These are phyloP conservation scores for Druon quercuslanigerum DNA, from an alignment of 1,140 invertebrate species.

Conservation along the genomic window DNA sequence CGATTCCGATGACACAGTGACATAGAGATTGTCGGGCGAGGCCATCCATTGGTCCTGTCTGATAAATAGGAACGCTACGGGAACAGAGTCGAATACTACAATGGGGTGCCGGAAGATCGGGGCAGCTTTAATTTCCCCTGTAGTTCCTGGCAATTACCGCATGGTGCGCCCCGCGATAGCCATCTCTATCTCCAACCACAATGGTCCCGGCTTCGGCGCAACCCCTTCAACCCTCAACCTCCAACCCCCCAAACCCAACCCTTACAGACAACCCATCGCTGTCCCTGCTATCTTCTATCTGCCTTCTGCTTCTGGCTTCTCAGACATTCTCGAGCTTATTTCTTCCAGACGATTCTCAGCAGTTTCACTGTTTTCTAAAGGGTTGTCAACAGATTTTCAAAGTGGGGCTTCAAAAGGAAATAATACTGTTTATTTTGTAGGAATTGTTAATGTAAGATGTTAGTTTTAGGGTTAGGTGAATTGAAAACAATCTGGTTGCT, in stretches of 20 bases:
- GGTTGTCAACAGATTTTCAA: background rate
- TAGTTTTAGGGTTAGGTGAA: too few species aligned
- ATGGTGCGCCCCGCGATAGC: conserved; percentile 68
- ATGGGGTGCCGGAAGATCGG: conserved; percentile 69
- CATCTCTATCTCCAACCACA: conserved; percentile 72
- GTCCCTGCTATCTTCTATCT: conserved; percentile 48
- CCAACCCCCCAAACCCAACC: conserved; percentile 34
- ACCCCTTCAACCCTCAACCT: conserved; percentile 50
- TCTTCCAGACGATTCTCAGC: conserved; percentile 41
- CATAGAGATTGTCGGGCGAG: conserved; percentile 65
- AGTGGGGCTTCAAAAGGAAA: too few species aligned
- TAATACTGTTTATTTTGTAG: too few species aligned
- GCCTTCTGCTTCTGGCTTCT: conserved; percentile 43
- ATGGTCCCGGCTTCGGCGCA: conserved; percentile 61
- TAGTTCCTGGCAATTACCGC: conserved; percentile 73
- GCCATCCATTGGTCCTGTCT: conserved; percentile 63
- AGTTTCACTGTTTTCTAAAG: conserved; percentile 27
- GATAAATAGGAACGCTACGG: conserved; percentile 69
- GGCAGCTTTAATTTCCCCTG: conserved; percentile 73
- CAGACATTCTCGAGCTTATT: conserved; percentile 45
- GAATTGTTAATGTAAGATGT: too few species aligned
- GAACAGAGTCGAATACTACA: conserved; percentile 64
- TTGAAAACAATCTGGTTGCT: too few species aligned
- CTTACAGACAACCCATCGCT: conserved; percentile 47
- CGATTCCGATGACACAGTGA: conserved; percentile 71